Evolutionary conservation across 64 coral and sea anemone species (phyloP).

Genomic region (Anthopleura sola): DNA sequence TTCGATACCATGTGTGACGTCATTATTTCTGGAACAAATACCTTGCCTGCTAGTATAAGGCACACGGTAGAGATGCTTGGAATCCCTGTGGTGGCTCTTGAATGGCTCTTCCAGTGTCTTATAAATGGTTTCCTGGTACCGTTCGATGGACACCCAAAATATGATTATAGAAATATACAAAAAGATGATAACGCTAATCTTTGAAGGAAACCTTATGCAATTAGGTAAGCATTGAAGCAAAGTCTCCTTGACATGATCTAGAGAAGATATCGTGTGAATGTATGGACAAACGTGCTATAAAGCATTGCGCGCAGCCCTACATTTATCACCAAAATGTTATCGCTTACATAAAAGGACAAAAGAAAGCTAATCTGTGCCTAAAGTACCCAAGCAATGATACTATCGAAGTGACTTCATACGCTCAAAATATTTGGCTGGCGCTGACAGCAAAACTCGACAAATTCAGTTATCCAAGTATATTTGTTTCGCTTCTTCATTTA

Average conservation of each 20-base stretch:
- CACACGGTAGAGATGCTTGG: constrained; percentile 54
- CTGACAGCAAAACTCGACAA: too few species aligned
- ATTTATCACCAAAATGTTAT: too few species aligned
- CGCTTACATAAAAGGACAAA: too few species aligned
- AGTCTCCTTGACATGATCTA: too few species aligned
- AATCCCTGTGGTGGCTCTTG: constrained; percentile 78
- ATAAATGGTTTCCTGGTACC: constrained; percentile 73
- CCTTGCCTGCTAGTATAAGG: constrained; percentile 43
- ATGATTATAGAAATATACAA: constrained; percentile 22
- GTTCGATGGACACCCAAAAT: constrained; percentile 76
- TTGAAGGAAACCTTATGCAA: background rate
- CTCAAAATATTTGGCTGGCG: too few species aligned
- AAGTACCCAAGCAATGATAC: too few species aligned
- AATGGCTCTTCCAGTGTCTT: constrained; percentile 91
- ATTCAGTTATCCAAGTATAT: too few species aligned
- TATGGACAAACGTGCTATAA: too few species aligned
- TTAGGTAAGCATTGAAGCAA: background rate
- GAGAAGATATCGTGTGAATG: too few species aligned
- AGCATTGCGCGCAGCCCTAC: too few species aligned
- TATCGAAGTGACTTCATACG: too few species aligned
- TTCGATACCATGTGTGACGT: constrained; percentile 74
- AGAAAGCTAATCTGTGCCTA: too few species aligned
- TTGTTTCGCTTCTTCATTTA: background rate
- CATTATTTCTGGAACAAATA: constrained; percentile 49
- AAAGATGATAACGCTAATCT: background rate